Evolutionary conservation across 2,888 invertebrate genomes (phyloP), one percentile per base, ranked within the genome.

Genomic region (Eretmocerus hayati): DNA sequence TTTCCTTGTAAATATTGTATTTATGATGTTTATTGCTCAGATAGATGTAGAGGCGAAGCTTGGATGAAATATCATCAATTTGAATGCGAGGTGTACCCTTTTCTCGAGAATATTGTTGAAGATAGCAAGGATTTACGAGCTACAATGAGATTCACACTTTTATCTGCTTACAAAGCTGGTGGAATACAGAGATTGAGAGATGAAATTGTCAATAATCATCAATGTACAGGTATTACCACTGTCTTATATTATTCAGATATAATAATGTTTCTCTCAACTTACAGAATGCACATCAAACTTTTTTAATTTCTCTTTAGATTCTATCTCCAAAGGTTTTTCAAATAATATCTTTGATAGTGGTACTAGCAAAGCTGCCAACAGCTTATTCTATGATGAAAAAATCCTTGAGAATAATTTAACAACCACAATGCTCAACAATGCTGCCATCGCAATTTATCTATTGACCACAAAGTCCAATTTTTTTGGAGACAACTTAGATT

Each of bases 51-150:
- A 54, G 66, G 75, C 2, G 69, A 69, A 1, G 85, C 89, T 3
- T 81, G 78, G 74, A 67, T 75, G 32, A 74, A 75, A 16, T 87
- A 85, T 67, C 94, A 95, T 68, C 74, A 75, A 54, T 75, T 81
- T 54, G 92, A 93, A 74, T 93, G 92, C 64, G 67, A 76, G 1
- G 72, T 89, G 42, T 75, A 87, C 60, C 74, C 79, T 26, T 73
- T 78, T 19, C 66, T 90, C 20, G 65, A 79, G 18, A 65, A 72
- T 30, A 74, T 83, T 69, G 62, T 79, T 19, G 78, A 83, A 54
- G 80, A 79, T 39, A 84, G 85, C 69, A 2, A 8, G 9, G 19
- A 15, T 19, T 23, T 16, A n/a, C n/a, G 21, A 5, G 5, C 2
- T 30, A 23, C 40, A 15, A 15, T 87, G 48, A 77, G 84, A 61